A percentile compares a stretch with the other conserved stretches of the same genome.
These are phyloP conservation scores for Nomada hirtipes DNA, from an alignment of 2,888 invertebrate genomes.

Conservation along the genomic window DNA sequence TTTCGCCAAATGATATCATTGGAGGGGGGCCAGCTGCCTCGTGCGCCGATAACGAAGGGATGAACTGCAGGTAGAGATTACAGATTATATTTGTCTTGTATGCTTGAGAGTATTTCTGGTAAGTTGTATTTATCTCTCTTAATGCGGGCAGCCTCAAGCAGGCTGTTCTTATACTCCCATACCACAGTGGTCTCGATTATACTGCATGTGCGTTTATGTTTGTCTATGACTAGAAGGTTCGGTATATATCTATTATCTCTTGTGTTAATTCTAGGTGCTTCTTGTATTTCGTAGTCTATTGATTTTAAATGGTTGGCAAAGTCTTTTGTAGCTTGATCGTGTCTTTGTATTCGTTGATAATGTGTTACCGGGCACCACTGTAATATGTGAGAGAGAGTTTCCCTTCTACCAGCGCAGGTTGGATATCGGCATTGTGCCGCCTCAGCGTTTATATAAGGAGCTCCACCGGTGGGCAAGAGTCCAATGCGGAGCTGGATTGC, in stretches of 20 bases:
- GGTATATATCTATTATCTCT: slow-evolving; percentile 20
- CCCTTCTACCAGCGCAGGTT: slow-evolving; percentile 12
- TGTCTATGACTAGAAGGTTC: not conserved
- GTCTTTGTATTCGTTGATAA: slow-evolving; percentile 13
- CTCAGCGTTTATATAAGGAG: not conserved
- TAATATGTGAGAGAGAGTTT: slow-evolving; percentile 9
- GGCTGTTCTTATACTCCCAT: no score
- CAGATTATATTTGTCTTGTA: no score
- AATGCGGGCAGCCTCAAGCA: no score
- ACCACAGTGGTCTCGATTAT: no score
- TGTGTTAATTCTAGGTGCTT: slow-evolving; percentile 1
- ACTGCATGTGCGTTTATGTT: not conserved
- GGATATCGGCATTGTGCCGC: slow-evolving; percentile 12
- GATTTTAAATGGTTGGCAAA: not conserved
- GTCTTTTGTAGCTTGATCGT: slow-evolving; percentile 11
- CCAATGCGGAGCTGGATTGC: slow-evolving; percentile 12
- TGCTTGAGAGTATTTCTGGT: no score
- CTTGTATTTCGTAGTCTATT: not conserved
- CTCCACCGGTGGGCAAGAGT: not conserved
- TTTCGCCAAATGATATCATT: no score
- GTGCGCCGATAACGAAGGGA: no score
- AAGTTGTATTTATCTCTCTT: no score
- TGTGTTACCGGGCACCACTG: slow-evolving; percentile 21
- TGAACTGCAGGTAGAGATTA: no score
- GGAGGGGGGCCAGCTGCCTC: no score